These are phyloP conservation scores for Micronycteris hirsuta DNA, from an alignment of 2,113 vertebrate species.

Conservation along the genomic window DNA sequence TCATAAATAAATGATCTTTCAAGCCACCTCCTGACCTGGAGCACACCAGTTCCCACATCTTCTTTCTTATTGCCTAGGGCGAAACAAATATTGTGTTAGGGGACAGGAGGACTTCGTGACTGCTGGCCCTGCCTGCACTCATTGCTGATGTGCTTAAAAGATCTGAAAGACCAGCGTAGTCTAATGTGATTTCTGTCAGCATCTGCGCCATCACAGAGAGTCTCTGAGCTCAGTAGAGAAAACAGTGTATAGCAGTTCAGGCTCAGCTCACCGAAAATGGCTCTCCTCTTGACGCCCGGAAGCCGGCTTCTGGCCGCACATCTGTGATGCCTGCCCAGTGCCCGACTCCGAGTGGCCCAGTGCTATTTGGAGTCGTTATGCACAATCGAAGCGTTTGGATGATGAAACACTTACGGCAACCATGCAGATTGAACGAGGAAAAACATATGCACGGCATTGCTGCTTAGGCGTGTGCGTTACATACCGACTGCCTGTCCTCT, in stretches of 20 bases:
- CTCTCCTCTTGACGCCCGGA: not conserved
- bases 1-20: conserved; percentile 54
- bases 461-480: not conserved
- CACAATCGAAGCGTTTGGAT: conserved; percentile 1
- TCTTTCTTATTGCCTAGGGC: not conserved
- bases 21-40: not conserved
- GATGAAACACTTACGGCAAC: not conserved
- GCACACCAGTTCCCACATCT: not conserved
- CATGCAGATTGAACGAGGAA: conserved; percentile 1
- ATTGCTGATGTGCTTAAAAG: not conserved
- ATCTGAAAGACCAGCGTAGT: not conserved
- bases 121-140: not conserved
- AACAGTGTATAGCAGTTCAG: not conserved
- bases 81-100: conserved; percentile 13
- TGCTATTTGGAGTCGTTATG: conserved; percentile 1
- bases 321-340: not conserved
- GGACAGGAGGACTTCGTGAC: not conserved
- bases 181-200: not conserved
- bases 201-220: not conserved
- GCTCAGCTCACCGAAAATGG: not conserved
- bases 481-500: not conserved
- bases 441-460: conserved; percentile 42
- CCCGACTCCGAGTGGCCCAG: not conserved
- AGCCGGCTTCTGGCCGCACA: not conserved
- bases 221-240: not conserved